These are phyloP conservation scores for Limnephilus rhombicus DNA, from an alignment of 2,888 invertebrate species.

Conservation along the genomic window DNA sequence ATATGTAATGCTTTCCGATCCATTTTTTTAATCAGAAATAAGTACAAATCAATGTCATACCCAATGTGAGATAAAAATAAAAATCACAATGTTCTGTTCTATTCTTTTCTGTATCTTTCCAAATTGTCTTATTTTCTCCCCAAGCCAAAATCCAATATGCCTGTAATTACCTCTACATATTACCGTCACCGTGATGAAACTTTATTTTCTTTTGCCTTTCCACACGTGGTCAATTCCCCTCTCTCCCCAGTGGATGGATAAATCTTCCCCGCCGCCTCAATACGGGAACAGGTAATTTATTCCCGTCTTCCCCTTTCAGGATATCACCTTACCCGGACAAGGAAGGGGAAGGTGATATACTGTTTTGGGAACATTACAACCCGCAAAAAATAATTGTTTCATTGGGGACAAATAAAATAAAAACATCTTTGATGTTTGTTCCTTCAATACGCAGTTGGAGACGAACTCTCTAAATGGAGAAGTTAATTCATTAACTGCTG, in stretches of 20 bases:
- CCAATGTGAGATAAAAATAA: background rate
- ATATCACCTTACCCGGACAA: constrained; percentile 13
- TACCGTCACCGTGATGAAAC: background rate
- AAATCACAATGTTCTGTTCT: background rate
- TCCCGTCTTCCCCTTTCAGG: constrained; percentile 35
- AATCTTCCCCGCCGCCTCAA: constrained; percentile 53
- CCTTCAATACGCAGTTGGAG: background rate
- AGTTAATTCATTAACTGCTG: background rate
- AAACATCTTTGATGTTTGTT: background rate
- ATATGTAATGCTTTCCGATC: too few relatives aligned
- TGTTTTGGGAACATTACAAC: constrained; percentile 45
- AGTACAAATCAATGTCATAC: too few relatives aligned
- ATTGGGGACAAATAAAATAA: background rate
- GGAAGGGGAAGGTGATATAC: constrained; percentile 61
- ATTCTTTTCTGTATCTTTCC: background rate
- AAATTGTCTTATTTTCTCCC: constrained; percentile 9
- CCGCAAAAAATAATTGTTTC: constrained; percentile 21
- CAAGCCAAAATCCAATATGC: constrained; percentile 22
- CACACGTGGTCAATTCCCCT: constrained; percentile 24
- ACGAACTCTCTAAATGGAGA: background rate
- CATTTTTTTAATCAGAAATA: too few relatives aligned
- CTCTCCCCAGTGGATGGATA: constrained; percentile 48
- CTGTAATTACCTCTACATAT: constrained; percentile 38
- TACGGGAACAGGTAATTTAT: constrained; percentile 60
- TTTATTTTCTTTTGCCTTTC: constrained; percentile 28